These are phyloP conservation scores for Pavo muticus DNA, from an alignment of 2,113 vertebrate genomes.

Conservation along the genomic window DNA sequence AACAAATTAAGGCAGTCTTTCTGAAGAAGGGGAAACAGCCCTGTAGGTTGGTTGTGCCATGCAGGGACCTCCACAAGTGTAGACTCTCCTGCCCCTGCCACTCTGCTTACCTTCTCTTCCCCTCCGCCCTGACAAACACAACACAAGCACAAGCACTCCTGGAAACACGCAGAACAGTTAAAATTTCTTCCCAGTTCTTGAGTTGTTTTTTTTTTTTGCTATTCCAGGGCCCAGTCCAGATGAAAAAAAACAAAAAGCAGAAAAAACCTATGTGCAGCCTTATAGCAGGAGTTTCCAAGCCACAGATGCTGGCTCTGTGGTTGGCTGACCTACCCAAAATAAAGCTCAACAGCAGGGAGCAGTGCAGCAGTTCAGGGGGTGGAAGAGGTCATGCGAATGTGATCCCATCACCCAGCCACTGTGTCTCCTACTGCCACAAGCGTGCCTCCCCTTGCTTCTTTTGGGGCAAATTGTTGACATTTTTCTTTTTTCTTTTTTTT, in stretches of 20 bases:
- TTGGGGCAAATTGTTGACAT: background rate
- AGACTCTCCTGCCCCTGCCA: background rate
- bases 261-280: background rate
- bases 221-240: background rate
- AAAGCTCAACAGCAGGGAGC: constrained; percentile 62
- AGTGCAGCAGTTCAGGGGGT: constrained; percentile 31
- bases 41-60: background rate
- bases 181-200: background rate
- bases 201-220: background rate
- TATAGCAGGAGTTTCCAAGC: constrained; percentile 31
- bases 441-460: background rate
- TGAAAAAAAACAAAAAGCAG: background rate
- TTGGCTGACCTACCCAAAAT: constrained; percentile 52
- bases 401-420: background rate
- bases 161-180: background rate
- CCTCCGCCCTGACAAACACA: accelerated
- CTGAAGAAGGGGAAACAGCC: background rate
- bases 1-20: accelerated
- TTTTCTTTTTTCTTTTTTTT: background rate
- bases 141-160: background rate
- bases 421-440: background rate
- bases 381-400: constrained; percentile 47
- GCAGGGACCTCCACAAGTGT: background rate
- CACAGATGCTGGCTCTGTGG: constrained; percentile 56
- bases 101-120: background rate